Conservation (phyloP, 2,888 invertebrate species). For the Agrotis segetum region DNA sequence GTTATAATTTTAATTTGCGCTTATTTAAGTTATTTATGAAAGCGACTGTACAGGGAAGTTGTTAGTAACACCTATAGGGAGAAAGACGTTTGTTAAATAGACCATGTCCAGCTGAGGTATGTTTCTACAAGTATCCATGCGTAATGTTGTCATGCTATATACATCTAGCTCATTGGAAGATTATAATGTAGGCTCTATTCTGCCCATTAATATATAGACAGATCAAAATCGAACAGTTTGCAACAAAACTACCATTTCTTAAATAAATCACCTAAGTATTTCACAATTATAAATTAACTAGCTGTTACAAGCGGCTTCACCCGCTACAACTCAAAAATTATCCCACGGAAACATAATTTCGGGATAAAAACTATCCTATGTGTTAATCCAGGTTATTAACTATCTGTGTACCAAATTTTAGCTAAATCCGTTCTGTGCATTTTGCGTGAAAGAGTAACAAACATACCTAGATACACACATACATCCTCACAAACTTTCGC, state of each 20-base stretch:
- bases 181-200: background rate
- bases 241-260: background rate
- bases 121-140: slow-evolving; percentile 15
- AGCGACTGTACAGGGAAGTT: slow-evolving; percentile 46
- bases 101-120: slow-evolving; percentile 46
- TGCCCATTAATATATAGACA: no score
- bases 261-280: background rate
- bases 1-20: background rate
- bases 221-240: background rate
- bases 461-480: no score
- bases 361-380: no score
- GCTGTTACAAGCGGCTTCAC: no score
- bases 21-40: slow-evolving; percentile 23
- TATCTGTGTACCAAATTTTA: no score
- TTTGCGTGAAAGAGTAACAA: no score
- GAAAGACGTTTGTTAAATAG: slow-evolving; percentile 56
- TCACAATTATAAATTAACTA: background rate
- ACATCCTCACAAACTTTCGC: no score
- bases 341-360: no score
- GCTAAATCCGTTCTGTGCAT: no score
- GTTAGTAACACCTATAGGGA: slow-evolving; percentile 50
- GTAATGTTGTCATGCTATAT: slow-evolving; percentile 17
- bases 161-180: background rate
- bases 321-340: no score
- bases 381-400: no score